phyloP scores from a whole-genome alignment of 2,113 vertebrate species.

The Sander vitreus region DNA sequence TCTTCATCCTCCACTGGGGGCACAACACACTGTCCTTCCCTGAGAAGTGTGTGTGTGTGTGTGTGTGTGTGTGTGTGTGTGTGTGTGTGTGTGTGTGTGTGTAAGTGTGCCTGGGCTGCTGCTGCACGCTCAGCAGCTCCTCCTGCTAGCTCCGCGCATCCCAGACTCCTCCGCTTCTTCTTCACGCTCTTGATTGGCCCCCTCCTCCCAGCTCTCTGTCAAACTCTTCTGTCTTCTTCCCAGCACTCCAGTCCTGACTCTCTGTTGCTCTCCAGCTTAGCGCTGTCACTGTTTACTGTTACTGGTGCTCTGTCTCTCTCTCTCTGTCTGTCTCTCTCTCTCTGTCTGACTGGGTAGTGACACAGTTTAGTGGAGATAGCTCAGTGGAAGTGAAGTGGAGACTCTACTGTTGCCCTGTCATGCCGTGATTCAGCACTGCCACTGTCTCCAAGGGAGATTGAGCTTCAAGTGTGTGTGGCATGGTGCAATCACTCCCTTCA shows the following conservation, averaged over 20 bases:
- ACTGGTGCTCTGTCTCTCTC: constrained; percentile 37
- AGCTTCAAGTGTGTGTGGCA: constrained; percentile 84
- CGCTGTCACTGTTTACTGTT: constrained; percentile 10
- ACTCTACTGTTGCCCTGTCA: constrained; percentile 78
- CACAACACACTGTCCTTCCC: constrained; percentile 71
- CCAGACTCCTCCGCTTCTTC: constrained; percentile 64
- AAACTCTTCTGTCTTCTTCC: constrained; percentile 56
- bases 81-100: constrained; percentile 32
- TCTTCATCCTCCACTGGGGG: constrained; percentile 87
- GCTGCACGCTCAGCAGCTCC: constrained; percentile 75
- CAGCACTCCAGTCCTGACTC: constrained; percentile 59
- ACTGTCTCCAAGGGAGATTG: constrained; percentile 86
- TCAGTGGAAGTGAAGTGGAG: constrained; percentile 66
- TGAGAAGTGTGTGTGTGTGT: constrained; percentile 57
- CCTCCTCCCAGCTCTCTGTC: constrained; percentile 48
- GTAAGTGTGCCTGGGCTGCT: constrained; percentile 41
- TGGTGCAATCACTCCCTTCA: constrained; percentile 80
- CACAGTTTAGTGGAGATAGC: constrained; percentile 57
- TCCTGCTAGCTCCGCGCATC: constrained; percentile 71
- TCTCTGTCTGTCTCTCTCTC: constrained; percentile 29
- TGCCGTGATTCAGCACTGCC: constrained; percentile 71
- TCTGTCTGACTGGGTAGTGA: constrained; percentile 59
- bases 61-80: constrained; percentile 46
- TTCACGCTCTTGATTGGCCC: constrained; percentile 44
- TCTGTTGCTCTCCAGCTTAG: constrained; percentile 50